Base-by-base conservation (phyloP, 2,797 vertebrate species). In the Rhinichthys osculus region DNA sequence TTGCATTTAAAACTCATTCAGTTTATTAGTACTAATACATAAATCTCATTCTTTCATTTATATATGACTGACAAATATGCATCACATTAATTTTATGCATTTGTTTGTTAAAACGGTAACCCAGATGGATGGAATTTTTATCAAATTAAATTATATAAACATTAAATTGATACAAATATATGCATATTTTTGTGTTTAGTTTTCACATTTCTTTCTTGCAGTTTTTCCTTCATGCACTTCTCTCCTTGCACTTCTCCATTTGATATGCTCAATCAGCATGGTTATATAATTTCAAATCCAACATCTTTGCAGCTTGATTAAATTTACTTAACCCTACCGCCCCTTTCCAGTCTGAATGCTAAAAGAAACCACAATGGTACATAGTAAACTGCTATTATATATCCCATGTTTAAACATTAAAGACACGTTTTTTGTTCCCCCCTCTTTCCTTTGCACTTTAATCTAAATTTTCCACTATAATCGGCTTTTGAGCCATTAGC, bases 401-500 rank as follows among this genome's bases (percentile, higher is more conserved):
- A 57, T 27, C 21, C 38, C 35, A 59, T 27, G 35, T n/a, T 35
- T 85, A 35, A 35, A 50, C 40, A 57, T 59, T 78, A 69, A 70
- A 70, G 16, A 33, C 40, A 50, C 1, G 0, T 54, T 78, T 85
- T 16, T 42, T 69, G 62, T 62, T 85, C 50, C 27, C 17, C 23
- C 23, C 14, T 13, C 1, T 42, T 38, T 64, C 27, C 38, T 84
- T 47, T 3, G 19, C 64, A 7, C 21, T 71, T 71, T 79, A 71
- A 80, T 85, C 54, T 1, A 38, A 30, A 38, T 19, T 64, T 85
- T 78, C 30, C 54, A 71, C 54, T 23, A 52, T 42, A 52, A 73
- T 64, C n/a, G 13, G 14, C 42, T 81, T 85, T 59, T 44, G 19
- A 66, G 54, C 23, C 42, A 81, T 82, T 82, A 82, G 80, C 35